Evolutionary conservation across 2,888 invertebrate species (phyloP), one percentile per base, ranked within the genome.

Genomic region (Apomyelois bistriatella): DNA sequence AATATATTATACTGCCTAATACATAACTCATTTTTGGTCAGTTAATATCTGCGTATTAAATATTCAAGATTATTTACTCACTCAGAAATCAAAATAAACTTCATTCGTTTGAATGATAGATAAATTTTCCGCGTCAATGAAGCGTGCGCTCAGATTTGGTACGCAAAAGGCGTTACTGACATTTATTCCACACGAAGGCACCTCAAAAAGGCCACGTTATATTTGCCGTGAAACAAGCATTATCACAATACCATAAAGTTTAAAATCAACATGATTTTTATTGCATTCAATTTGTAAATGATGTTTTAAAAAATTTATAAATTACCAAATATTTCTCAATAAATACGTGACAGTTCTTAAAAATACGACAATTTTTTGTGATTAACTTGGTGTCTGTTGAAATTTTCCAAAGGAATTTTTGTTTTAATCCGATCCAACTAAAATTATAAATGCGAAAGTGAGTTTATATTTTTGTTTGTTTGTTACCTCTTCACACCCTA

Each of bases 111-210:
- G 22, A 22, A 22, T 22, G 22, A 22, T 22, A 22, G 46, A 15
- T 46, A 10, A 10, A 35, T 46, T 13, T 32, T 30, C 32, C 35
- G 32, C 46, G 13, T 46, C 46, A 46, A 10, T 9, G 16, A 9
- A 15, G 46, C 32, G 4, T 32, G 8, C 5, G 6, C 35, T n/a
- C 16, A 46, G 9, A 46, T 46, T 46, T 28, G 7, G 46, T 46
- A 46, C 13, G 13, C 46, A 46, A 30, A 35, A 35, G 32, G 46
- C 32, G 32, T 32, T 32, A 46, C 46, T 32, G 32, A 46, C 46
- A 46, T 46, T 43, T 46, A 46, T 46, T 46, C 46, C 46, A 46
- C 16, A 16, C 46, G 46, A 46, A 9, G 10, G 5, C 32, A 46
- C 12, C 15, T 4, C 7, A 35, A 32, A 32, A 15, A 32, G 10